Conservation (phyloP, 2,113 vertebrate genomes). For the Sphaerodactylus townsendi region DNA sequence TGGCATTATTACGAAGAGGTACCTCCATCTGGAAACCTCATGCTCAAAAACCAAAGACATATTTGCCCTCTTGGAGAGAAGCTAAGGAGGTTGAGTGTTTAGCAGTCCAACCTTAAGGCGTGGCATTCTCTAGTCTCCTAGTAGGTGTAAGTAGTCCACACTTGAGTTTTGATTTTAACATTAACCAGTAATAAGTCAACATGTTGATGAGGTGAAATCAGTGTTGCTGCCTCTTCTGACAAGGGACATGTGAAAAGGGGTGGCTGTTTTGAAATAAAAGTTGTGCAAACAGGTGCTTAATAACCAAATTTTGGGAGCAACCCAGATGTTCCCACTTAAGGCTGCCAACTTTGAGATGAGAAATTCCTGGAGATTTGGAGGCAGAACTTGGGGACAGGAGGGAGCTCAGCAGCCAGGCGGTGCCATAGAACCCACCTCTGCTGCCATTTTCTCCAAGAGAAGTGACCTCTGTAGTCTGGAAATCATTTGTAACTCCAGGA, state of each 20-base stretch:
- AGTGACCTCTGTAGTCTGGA: too few relatives aligned
- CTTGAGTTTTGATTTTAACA: neutral
- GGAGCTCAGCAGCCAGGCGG: too few relatives aligned
- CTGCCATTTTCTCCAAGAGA: too few relatives aligned
- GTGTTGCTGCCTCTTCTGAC: neutral
- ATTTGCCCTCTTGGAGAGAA: conserved; percentile 11
- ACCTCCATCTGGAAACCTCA: conserved; percentile 13
- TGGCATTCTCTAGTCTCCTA: neutral
- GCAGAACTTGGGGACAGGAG: too few relatives aligned
- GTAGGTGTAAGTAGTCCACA: neutral
- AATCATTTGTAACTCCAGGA: too few relatives aligned
- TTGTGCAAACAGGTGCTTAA: neutral
- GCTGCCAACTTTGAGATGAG: too few relatives aligned
- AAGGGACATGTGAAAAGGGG: neutral
- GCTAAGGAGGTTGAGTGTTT: neutral
- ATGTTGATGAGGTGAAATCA: neutral
- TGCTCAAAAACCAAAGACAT: conserved; percentile 27
- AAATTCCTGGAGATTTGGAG: too few relatives aligned
- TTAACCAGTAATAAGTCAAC: neutral
- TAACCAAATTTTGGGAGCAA: neutral
- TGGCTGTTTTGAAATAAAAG: neutral
- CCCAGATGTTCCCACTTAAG: neutral
- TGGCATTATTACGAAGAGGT: conserved; percentile 18
- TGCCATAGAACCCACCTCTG: too few relatives aligned
- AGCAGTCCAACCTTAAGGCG: neutral